Conservation (phyloP, 2,113 vertebrate genomes). For the Bombycilla garrulus region DNA sequence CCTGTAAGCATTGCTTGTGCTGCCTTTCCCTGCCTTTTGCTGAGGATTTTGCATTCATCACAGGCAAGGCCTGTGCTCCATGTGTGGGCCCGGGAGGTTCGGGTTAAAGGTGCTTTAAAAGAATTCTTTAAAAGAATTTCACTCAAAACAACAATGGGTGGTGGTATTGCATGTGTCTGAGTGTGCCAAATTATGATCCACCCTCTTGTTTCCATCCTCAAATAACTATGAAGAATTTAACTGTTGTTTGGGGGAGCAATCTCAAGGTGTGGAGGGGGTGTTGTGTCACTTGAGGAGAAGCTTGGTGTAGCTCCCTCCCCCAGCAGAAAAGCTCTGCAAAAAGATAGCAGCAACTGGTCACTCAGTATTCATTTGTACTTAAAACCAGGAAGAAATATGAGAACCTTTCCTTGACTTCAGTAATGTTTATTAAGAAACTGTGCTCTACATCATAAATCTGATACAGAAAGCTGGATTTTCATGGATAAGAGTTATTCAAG, state of each 20-base stretch:
- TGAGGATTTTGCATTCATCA: not conserved
- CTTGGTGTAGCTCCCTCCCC: not conserved
- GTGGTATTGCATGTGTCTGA: not conserved
- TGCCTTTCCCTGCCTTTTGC: not conserved
- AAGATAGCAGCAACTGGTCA: not conserved
- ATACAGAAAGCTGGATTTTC: not conserved
- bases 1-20: not conserved
- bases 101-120: not conserved
- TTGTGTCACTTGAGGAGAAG: not conserved
- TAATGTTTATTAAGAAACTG: not conserved
- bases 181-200: not conserved
- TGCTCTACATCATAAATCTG: not conserved
- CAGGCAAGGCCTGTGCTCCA: not conserved
- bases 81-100: not conserved
- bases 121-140: not conserved
- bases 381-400: not conserved
- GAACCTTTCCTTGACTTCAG: not conserved
- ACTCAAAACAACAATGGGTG: not conserved
- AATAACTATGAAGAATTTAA: not conserved
- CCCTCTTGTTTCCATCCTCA: not conserved
- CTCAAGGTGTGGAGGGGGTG: not conserved
- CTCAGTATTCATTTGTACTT: not conserved
- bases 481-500: not conserved
- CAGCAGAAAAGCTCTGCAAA: not conserved
- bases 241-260: not conserved